Conservation (phyloP, 2,888 invertebrate species). For the Meteorus colon region DNA sequence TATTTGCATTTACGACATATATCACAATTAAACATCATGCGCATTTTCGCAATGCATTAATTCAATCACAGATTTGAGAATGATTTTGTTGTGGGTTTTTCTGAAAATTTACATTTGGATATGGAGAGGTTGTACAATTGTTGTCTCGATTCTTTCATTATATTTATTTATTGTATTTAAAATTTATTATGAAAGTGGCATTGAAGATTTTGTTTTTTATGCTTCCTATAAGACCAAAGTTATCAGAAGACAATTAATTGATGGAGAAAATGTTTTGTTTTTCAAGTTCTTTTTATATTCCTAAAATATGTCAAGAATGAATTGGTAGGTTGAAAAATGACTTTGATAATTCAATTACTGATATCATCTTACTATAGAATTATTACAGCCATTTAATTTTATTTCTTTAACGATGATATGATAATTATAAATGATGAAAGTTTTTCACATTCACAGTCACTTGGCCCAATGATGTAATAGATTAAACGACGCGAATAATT, state of each 20-base stretch:
- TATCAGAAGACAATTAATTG: too few species aligned
- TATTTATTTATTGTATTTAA: too few species aligned
- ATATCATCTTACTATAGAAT: background rate
- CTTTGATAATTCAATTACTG: background rate
- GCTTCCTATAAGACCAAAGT: too few species aligned
- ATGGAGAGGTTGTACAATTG: too few species aligned
- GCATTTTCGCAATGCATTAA: slow-evolving; percentile 40
- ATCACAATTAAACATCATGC: slow-evolving; percentile 33
- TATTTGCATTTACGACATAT: slow-evolving; percentile 23
- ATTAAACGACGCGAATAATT: slow-evolving; percentile 8
- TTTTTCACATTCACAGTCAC: background rate
- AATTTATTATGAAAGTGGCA: too few species aligned
- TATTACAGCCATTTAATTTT: background rate
- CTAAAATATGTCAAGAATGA: background rate
- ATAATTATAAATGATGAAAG: slow-evolving; percentile 1
- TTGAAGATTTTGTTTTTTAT: too few species aligned
- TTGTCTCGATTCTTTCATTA: too few species aligned
- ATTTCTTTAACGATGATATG: background rate
- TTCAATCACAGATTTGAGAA: slow-evolving; percentile 22
- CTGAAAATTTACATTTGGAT: too few species aligned
- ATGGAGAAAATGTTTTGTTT: too few species aligned
- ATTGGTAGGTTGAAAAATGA: background rate
- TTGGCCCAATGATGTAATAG: background rate
- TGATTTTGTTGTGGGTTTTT: too few species aligned
- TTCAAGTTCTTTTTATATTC: too few species aligned